A percentile compares a stretch with the other conserved stretches of the same genome.
These are phyloP conservation scores for Ormyrus rosae DNA, from an alignment of 2,888 invertebrate genomes.

Conservation along the genomic window DNA sequence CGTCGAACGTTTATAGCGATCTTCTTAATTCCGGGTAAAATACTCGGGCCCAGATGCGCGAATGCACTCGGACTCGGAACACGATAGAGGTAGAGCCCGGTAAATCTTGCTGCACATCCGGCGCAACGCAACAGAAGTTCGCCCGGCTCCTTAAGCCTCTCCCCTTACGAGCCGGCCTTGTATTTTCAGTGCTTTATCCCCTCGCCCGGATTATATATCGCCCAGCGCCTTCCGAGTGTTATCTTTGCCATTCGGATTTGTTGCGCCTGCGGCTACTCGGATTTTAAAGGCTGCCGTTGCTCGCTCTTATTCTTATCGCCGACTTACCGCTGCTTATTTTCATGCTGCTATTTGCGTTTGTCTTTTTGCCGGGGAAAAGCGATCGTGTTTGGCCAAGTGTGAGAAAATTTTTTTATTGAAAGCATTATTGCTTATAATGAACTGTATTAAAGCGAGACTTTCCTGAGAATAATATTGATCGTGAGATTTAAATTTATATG, in stretches of 20 bases:
- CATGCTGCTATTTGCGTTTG: no score
- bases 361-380: no score
- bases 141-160: conserved; percentile 35
- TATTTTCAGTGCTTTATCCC: conserved; percentile 48
- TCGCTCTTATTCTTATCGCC: not conserved
- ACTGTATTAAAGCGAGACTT: no score
- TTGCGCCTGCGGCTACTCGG: conserved; percentile 1
- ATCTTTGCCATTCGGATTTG: conserved; percentile 43
- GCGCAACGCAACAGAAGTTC: not conserved
- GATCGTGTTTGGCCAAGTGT: no score
- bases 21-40: not conserved
- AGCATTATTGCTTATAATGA: no score
- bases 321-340: no score
- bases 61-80: conserved; percentile 23
- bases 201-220: not conserved
- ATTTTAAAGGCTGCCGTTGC: not conserved
- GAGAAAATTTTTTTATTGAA: no score
- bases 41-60: not conserved
- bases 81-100: conserved; percentile 32
- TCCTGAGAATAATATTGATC: no score
- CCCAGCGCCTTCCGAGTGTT: not conserved
- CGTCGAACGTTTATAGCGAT: not conserved
- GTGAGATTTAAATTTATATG: no score
- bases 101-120: conserved; percentile 22
- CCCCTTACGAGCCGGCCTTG: conserved; percentile 28